Base-by-base conservation (phyloP, 2,113 vertebrate species). In the Tapirus terrestris region DNA sequence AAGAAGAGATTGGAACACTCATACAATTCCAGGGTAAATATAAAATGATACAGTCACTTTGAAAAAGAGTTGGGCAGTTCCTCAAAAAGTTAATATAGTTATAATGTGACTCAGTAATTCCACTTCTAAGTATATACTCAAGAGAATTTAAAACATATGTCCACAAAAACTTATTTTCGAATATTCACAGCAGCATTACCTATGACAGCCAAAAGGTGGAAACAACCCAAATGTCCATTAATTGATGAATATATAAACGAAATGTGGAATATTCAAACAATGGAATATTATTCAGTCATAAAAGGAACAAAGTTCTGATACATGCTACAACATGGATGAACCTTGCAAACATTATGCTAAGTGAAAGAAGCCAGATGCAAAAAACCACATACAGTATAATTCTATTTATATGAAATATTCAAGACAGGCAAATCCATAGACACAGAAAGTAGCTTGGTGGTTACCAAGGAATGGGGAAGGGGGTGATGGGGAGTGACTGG, bases 321-420 rank as follows among this genome's bases (percentile, higher is more conserved):
- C 3, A 25, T 81, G 58, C 63, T 58, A 79, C 6, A n/a, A 68
- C 23, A 58, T 0, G 12, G 43, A 83, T 36, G 27, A 92, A 53
- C n/a, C 23, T 76, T 70, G 36, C 61, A 90, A 89, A 68, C 51
- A 67, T 53, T n/a, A 89, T 60, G 45, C 45, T 63, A 31, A 75
- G 25, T 53, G 39, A 94, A 84, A 67, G 33, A 91, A 85, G 33
- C 18, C 18, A 95, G 60, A 76, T 16, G 45, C 20, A 67, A 94
- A 51, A 73, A 27, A 31, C 27, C 8, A 51, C 2, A n/a, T 65
- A 18, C 36, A 8, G n/a, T 48, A 61, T 58, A 16, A n/a, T 67
- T 96, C 60, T n/a, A 68, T 61, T 96, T 95, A 86, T 45, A 85
- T 61, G 10, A 96, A 63, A 88, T 43, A 29, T 85, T 43, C 60